Evolutionary conservation across 2,113 vertebrate species (phyloP).

Genomic region (Tragelaphus scriptus): DNA sequence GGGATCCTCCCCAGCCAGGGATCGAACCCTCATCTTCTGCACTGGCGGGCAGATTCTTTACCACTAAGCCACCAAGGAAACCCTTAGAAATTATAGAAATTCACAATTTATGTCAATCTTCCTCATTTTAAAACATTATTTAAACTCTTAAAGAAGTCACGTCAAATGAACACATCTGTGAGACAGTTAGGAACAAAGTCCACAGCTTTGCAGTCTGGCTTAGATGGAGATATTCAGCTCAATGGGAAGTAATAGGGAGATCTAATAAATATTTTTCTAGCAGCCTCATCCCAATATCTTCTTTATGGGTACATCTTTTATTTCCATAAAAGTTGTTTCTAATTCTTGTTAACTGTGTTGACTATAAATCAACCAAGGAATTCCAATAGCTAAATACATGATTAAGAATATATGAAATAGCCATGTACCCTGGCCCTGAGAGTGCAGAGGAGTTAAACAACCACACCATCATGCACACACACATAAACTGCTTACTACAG

Average conservation of each 20-base stretch:
- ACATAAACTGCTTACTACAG: neutral
- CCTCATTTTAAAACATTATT: neutral
- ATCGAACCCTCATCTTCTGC: neutral
- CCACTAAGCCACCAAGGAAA: neutral
- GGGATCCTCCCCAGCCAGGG: neutral
- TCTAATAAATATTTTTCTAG: neutral
- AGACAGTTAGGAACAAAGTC: neutral
- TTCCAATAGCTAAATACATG: neutral
- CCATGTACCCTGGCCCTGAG: neutral
- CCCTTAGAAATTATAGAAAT: neutral
- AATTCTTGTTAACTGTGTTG: neutral
- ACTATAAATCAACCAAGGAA: neutral
- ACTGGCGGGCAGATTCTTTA: neutral
- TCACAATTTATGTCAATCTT: neutral
- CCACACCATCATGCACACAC: rapidly evolving
- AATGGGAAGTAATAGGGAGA: neutral
- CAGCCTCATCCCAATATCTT: neutral
- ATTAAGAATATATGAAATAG: neutral
- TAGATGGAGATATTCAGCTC: neutral
- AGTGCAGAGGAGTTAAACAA: neutral
- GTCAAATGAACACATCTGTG: neutral
- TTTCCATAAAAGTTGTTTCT: neutral
- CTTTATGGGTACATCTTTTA: neutral
- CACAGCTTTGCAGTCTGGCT: neutral
- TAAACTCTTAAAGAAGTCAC: neutral